Conservation (phyloP, 1,140 invertebrate species). For the Heliconius eleuchia region DNA sequence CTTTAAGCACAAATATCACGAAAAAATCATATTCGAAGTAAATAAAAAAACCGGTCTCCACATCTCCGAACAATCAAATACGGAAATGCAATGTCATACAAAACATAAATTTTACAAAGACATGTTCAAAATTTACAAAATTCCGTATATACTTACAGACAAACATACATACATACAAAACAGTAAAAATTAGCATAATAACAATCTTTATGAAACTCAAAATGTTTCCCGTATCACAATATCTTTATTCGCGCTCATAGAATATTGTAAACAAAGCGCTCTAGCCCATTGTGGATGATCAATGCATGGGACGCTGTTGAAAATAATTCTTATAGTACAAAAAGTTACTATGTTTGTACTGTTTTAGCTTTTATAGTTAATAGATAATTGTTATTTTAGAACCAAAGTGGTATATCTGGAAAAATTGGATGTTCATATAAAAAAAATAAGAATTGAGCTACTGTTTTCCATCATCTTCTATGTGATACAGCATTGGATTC, state of each 20-base stretch:
- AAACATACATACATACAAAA: constrained; percentile 9
- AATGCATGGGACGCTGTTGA: constrained; percentile 4
- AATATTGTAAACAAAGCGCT: background rate
- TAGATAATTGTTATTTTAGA: constrained; percentile 5
- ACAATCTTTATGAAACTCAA: background rate
- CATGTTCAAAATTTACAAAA: constrained; percentile 3
- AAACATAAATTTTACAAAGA: background rate
- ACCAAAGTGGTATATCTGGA: background rate
- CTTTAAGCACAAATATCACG: background rate
- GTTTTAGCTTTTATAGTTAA: constrained; percentile 6
- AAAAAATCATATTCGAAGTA: background rate
- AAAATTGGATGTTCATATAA: background rate
- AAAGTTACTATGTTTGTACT: background rate
- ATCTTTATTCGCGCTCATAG: constrained; percentile 10
- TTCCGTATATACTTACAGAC: background rate
- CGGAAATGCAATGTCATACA: background rate
- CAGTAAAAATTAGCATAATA: constrained; percentile 7
- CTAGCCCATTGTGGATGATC: background rate
- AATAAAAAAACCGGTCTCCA: background rate
- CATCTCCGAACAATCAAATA: background rate
- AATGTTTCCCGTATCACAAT: constrained; percentile 11
- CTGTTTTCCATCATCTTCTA: no score
- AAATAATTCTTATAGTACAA: constrained; percentile 5
- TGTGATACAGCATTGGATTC: no score
- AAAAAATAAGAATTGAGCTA: no score